Base-by-base conservation (phyloP, 1,140 invertebrate species). In the Drosophila subobscura region DNA sequence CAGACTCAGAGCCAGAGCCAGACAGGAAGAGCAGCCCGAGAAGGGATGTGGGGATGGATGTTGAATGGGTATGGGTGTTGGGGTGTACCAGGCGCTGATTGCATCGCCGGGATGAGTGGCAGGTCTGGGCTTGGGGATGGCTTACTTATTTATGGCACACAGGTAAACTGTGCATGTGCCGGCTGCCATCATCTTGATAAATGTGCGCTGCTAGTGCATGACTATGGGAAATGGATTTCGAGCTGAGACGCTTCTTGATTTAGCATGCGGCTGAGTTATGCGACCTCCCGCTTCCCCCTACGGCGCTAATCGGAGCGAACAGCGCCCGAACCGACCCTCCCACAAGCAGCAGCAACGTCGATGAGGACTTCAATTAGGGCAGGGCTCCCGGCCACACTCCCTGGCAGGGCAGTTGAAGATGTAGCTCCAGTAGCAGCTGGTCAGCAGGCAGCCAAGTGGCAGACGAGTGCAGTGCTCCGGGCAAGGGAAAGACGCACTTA, bases 61-160 rank as follows among this genome's bases (percentile, higher is more conserved):
- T 16, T 33, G 20, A 5, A 51, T 27, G 27, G 50, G 10, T 23
- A 5, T 20, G 40, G 67, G 29, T 45, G 52, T 42, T 46, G 59
- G 53, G 51, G 57, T 29, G 46, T 20, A 41, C 60, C 55, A 49
- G 57, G 53, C 56, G 59, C 56, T 67, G 72, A 76, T 76, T 64
- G 72, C 77, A 74, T 46, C 66, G 63, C 47, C 44, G 5, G 7
- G 56, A 10, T 20, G 37, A 20, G 23, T 14, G 16, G 20, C 6
- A 46, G 44, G 41, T 37, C 20, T 46, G 37, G 63, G 44, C 20
- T 37, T 23, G 50, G 58, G 20, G 23, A 54, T 73, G 59, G 71
- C 60, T 74, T 54, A 73, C 81, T 74, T 86, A 86, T 85, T 85
- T 85, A 85, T 81, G 81, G 66, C 60, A 46, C 64, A 71, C 56